A percentile compares a stretch with the other conserved stretches of the same genome.
Evolutionary conservation across 2,888 invertebrate genomes (phyloP).

Genomic region (Mythimna albipuncta): DNA sequence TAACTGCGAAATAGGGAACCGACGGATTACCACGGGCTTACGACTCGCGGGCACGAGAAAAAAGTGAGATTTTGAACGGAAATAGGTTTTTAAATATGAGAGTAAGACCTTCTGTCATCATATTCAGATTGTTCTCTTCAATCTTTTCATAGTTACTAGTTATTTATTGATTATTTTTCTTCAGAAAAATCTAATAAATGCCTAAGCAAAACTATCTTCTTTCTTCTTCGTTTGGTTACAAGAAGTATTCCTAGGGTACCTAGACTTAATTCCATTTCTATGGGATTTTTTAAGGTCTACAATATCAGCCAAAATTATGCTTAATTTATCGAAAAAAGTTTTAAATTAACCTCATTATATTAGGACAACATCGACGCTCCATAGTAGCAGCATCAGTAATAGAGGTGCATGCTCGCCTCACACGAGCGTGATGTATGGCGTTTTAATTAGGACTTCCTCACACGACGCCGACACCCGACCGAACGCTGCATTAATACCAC

Average conservation of each 20-base stretch:
- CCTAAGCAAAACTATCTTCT: too few relatives aligned
- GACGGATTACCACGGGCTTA: constrained; percentile 61
- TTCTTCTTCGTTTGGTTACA: too few relatives aligned
- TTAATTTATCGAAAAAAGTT: neutral
- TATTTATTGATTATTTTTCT: neutral
- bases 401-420: constrained; percentile 71
- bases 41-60: constrained; percentile 33
- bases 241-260: too few relatives aligned
- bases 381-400: constrained; percentile 69
- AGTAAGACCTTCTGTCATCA: neutral
- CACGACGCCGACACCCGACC: constrained; percentile 48
- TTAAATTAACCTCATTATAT: neutral
- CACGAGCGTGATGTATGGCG: constrained; percentile 84
- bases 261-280: too few relatives aligned
- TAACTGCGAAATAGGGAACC: constrained; percentile 82
- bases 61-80: constrained; percentile 32
- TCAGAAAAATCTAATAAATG: too few relatives aligned
- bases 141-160: neutral
- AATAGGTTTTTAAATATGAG: constrained; percentile 8
- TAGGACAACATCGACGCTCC: constrained; percentile 7
- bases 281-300: neutral
- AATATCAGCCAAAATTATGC: neutral
- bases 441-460: constrained; percentile 89
- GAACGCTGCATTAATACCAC: constrained; percentile 34
- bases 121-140: neutral